Conservation (phyloP, 2,113 vertebrate species). For the Ptilonorhynchus violaceus region DNA sequence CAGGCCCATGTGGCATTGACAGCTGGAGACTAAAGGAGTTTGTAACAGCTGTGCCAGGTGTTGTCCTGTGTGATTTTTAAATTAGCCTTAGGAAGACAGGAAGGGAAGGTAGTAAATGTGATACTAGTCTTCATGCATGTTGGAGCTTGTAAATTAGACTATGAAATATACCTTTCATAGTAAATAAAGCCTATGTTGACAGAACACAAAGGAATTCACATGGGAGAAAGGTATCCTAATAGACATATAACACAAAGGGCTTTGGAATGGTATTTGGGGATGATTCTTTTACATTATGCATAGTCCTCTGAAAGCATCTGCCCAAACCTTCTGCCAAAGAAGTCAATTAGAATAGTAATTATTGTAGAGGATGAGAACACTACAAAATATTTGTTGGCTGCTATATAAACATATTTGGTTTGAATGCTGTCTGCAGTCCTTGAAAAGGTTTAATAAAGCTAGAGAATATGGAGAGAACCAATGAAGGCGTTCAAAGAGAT, state of each 20-base stretch:
- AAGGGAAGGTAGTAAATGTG: neutral
- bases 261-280: neutral
- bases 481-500: neutral
- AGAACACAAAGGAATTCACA: neutral
- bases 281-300: neutral
- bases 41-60: neutral
- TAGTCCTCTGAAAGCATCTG: neutral
- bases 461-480: neutral
- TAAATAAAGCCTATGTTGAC: neutral
- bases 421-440: neutral
- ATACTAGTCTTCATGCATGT: neutral
- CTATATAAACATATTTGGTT: neutral
- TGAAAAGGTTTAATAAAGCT: neutral
- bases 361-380: neutral
- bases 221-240: neutral
- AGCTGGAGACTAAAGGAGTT: neutral
- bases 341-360: neutral
- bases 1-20: accelerated
- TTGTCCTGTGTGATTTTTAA: neutral
- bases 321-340: neutral
- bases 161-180: neutral
- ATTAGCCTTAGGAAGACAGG: neutral
- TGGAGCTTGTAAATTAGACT: neutral
- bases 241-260: accelerated
- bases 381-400: neutral